Evolutionary conservation across 2,797 vertebrate species (phyloP), one percentile per base, ranked within the genome.

Genomic region (Periophthalmus magnuspinnatus): DNA sequence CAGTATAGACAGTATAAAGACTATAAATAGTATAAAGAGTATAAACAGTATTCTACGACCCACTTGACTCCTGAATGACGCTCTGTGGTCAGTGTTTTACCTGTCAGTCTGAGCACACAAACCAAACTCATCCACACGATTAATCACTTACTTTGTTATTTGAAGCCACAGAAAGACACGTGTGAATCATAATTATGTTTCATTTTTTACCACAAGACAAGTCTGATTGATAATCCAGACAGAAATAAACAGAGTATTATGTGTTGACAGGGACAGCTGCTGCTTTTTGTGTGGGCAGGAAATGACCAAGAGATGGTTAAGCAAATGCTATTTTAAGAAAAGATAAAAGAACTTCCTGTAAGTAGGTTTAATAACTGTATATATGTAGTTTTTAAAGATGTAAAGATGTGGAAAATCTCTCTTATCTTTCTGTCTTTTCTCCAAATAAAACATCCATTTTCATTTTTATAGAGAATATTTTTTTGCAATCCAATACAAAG

Each of bases 261-360:
- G 60, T 73, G 77, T 62, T 80, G 72, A 84, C 62, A 67, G 69
- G 67, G 47, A 58, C 73, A 83, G 84, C 72, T 84, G 81, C 71
- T 70, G 56, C 34, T 71, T 81, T 28, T 48, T n/a, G 55, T 69
- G 47, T 78, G 69, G 54, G 54, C 14, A 17, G 54, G 16, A 65
- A 28, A 62, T 24, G 54, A 59, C 33, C 14, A 54, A 16, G n/a
- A 55, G 54, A 14, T 45, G 41, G 3, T 16, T 45, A 45, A 4
- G 14, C 13, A 17, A 14, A 58, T 24, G 17, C 9, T 21, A 10
- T 55, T 21, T 55, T 55, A 55, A 52, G n/a, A 45, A 45, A 45
- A 45, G 14, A 45, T 41, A 41, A 41, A 10, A 13, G 9, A 61
- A 38, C 9, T 16, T 63, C 21, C 11, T 28, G 22, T 28, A 24